phyloP scores from a whole-genome alignment of 2,888 invertebrate genomes.

The Trichopoda pennipes region DNA sequence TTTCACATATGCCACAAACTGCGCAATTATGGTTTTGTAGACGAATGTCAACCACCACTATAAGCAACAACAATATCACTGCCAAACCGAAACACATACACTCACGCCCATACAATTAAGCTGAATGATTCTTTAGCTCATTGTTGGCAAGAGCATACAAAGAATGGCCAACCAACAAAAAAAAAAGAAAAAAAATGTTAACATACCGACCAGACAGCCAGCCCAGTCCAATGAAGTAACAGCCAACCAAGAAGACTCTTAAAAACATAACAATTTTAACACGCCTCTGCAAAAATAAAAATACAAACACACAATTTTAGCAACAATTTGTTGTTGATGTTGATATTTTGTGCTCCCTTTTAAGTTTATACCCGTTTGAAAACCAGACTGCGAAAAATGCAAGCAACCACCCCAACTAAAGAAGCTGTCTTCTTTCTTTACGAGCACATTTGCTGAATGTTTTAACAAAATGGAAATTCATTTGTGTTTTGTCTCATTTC shows the following conservation, averaged over 20 bases:
- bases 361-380: constrained; percentile 49
- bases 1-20: constrained; percentile 72
- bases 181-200: constrained; percentile 50
- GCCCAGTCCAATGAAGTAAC: constrained; percentile 61
- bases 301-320: constrained; percentile 14
- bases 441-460: constrained; percentile 36
- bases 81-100: not conserved
- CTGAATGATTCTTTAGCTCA: no score
- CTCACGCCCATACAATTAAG: not conserved
- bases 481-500: constrained; percentile 54
- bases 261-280: constrained; percentile 51
- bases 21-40: constrained; percentile 68
- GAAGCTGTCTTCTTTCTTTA: constrained; percentile 63
- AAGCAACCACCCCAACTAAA: constrained; percentile 44
- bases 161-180: constrained; percentile 63
- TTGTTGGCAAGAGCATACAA: constrained; percentile 14
- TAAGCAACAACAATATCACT: not conserved
- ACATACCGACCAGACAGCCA: constrained; percentile 48
- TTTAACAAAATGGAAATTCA: constrained; percentile 33
- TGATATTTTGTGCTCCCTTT: constrained; percentile 45
- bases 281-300: constrained; percentile 64
- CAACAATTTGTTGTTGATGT: constrained; percentile 21
- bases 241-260: constrained; percentile 60
- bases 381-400: constrained; percentile 36
- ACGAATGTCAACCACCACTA: constrained; percentile 32